These are phyloP conservation scores for Struthidea cinerea DNA, from an alignment of 2,113 vertebrate genomes.

Conservation along the genomic window DNA sequence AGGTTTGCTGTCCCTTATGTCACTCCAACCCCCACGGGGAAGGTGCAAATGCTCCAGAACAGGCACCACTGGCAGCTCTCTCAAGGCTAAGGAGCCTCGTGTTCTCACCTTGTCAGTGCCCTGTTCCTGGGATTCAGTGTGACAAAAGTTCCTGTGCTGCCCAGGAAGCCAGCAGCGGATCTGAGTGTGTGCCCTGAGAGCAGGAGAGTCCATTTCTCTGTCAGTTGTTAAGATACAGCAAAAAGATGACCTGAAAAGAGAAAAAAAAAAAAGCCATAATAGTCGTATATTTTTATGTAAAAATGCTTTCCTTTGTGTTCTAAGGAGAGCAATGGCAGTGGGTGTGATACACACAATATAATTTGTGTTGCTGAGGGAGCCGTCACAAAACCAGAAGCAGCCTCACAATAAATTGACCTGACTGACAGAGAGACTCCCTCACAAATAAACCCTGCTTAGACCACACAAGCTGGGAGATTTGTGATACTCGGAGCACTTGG, in stretches of 20 bases:
- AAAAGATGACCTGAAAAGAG: neutral
- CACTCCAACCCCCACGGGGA: rapidly evolving
- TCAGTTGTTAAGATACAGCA: neutral
- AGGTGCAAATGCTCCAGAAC: neutral
- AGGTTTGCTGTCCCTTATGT: neutral
- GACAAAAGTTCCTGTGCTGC: neutral
- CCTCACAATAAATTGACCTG: neutral
- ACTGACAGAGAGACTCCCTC: neutral
- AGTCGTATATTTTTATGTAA: neutral
- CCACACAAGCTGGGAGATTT: neutral
- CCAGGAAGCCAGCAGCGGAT: neutral
- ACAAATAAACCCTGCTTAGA: neutral
- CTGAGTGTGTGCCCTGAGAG: neutral
- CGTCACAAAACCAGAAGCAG: neutral
- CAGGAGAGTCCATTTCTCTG: neutral
- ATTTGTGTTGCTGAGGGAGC: neutral
- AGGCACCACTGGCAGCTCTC: neutral
- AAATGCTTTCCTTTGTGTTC: neutral
- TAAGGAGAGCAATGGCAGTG: neutral
- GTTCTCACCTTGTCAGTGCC: neutral
- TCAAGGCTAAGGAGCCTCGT: neutral
- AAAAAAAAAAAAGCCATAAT: rapidly evolving
- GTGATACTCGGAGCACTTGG: neutral
- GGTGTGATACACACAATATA: neutral
- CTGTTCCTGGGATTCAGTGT: neutral